A percentile compares a stretch with the other conserved stretches of the same genome.
phyloP scores from a whole-genome alignment of 2,888 invertebrate species.

The Agrypnus murinus region DNA sequence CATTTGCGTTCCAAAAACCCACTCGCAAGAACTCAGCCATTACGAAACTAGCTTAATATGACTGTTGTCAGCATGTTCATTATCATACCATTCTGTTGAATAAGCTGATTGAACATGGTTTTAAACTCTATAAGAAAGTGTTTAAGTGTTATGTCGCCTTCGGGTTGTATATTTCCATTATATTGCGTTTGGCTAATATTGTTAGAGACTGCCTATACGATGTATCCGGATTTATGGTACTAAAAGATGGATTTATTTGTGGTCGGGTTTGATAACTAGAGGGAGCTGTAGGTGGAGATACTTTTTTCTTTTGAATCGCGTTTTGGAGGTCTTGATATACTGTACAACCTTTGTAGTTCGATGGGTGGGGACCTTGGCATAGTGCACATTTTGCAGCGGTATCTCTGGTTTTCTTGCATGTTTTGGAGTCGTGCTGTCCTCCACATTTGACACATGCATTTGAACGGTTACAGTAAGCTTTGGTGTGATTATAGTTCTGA shows the following conservation, averaged over 20 bases:
- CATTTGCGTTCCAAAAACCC: slow-evolving; percentile 17
- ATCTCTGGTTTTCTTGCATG: no score
- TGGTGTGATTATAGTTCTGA: no score
- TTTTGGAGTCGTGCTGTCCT: no score
- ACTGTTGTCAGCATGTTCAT: slow-evolving; percentile 17
- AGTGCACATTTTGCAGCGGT: no score
- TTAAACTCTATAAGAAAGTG: no score
- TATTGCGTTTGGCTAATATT: slow-evolving; percentile 1
- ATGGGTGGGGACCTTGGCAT: no score
- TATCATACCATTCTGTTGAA: no score
- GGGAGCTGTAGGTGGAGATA: background rate
- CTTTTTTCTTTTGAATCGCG: background rate
- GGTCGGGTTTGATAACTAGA: background rate
- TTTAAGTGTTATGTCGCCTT: slow-evolving; percentile 1
- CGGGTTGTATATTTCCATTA: background rate
- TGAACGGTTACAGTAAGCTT: no score
- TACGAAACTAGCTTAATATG: slow-evolving; percentile 9
- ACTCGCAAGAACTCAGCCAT: slow-evolving; percentile 1
- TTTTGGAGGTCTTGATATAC: slow-evolving; percentile 25
- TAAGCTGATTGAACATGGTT: no score
- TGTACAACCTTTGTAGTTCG: no score
- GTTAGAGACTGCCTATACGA: no score
- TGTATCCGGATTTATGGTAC: slow-evolving; percentile 9
- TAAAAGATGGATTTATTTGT: slow-evolving; percentile 9
- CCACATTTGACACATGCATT: slow-evolving; percentile 43